Conservation (phyloP, 2,888 invertebrate genomes). For the Eupithecia dodoneata region DNA sequence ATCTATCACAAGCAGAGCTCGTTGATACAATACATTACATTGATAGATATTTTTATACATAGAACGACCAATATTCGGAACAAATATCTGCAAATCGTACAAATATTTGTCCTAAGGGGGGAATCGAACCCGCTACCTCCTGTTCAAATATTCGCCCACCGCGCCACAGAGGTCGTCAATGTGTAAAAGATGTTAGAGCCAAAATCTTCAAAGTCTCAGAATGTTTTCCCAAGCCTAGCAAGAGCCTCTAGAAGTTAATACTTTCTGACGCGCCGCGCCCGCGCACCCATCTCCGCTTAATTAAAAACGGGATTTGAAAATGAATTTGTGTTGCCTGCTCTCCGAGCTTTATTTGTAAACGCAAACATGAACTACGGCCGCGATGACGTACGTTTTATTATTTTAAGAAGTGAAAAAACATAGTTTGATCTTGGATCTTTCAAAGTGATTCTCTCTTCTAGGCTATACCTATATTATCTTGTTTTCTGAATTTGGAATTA, state of each 20-base stretch:
- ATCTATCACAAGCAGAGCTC: too few relatives aligned
- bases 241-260: constrained; percentile 62
- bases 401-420: neutral
- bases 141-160: too few relatives aligned
- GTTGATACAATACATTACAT: too few relatives aligned
- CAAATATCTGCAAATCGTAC: too few relatives aligned
- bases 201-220: constrained; percentile 14
- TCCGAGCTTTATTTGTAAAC: constrained; percentile 55
- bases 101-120: too few relatives aligned
- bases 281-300: constrained; percentile 61
- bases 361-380: constrained; percentile 44
- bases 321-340: constrained; percentile 48
- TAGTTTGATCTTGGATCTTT: neutral
- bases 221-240: constrained; percentile 55
- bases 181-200: neutral
- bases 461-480: too few relatives aligned
- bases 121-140: too few relatives aligned
- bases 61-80: too few relatives aligned
- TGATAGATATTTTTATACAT: too few relatives aligned
- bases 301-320: constrained; percentile 76
- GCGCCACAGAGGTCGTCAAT: too few relatives aligned
- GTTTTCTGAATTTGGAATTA: neutral
- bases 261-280: constrained; percentile 65
- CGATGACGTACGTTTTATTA: constrained; percentile 32
- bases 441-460: neutral